phyloP scores from a whole-genome alignment of 2,888 invertebrate genomes.

The Eupithecia exiguata region DNA sequence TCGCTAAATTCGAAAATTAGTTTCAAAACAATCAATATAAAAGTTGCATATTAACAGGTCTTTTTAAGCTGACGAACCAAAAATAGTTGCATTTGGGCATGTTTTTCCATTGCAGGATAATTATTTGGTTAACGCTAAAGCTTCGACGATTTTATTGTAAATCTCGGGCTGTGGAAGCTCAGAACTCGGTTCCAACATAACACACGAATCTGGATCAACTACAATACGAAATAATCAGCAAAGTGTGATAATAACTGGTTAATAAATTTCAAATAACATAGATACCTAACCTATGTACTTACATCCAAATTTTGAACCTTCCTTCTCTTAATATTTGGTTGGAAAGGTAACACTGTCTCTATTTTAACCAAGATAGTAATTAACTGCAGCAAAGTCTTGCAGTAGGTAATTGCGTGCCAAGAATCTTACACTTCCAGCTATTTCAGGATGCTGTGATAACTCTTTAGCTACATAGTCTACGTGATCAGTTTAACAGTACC shows the following conservation, averaged over 20 bases:
- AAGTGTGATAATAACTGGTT: too few relatives aligned
- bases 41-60: background rate
- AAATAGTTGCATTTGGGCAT: background rate
- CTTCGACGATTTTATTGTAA: background rate
- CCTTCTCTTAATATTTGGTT: background rate
- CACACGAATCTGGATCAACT: too few relatives aligned
- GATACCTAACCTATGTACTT: background rate
- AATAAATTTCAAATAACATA: background rate
- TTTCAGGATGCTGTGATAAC: slow-evolving; percentile 30
- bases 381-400: slow-evolving; percentile 24
- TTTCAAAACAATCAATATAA: background rate
- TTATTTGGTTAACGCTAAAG: background rate
- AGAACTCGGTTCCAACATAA: too few relatives aligned
- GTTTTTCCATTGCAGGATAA: background rate
- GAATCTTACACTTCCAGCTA: slow-evolving; percentile 27
- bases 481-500: slow-evolving; percentile 24
- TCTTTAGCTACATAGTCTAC: slow-evolving; percentile 29
- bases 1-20: slow-evolving; percentile 18
- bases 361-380: slow-evolving; percentile 7
- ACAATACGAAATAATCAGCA: background rate
- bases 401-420: slow-evolving; percentile 28
- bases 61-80: background rate
- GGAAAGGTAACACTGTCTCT: background rate
- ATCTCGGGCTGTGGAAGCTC: background rate
- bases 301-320: background rate